These are phyloP conservation scores for Phthorimaea operculella DNA, from an alignment of 1,140 invertebrate genomes.

Conservation along the genomic window DNA sequence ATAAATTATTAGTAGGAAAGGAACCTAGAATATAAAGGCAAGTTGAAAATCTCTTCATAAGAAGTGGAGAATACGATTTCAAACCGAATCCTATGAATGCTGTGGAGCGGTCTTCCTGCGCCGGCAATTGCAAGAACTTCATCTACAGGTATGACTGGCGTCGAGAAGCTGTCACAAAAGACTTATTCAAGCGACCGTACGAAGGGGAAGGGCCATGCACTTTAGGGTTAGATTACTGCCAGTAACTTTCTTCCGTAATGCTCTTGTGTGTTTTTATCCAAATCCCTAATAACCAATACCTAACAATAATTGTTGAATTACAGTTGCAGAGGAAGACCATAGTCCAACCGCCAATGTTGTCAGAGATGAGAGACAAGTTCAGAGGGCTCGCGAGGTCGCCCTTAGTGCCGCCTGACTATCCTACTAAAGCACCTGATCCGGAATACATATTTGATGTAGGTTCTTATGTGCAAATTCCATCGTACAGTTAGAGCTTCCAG, in stretches of 20 bases:
- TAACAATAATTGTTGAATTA: conserved; percentile 13
- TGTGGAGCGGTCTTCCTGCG: conserved; percentile 50
- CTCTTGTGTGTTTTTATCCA: no score
- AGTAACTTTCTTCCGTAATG: no score
- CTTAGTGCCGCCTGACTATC: conserved; percentile 32
- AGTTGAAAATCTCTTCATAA: no score
- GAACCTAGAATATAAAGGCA: no score
- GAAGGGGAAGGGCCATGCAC: no score
- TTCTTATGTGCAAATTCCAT: no score
- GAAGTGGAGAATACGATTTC: conserved; percentile 51
- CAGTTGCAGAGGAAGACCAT: conserved; percentile 47
- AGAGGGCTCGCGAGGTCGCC: conserved; percentile 30
- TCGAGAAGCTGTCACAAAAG: no score
- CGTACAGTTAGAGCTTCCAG: no score
- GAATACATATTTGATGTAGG: conserved; percentile 57
- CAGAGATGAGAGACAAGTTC: conserved; percentile 56
- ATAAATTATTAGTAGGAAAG: no score
- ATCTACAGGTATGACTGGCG: conserved; percentile 54
- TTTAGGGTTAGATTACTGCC: no score
- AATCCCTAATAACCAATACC: no score
- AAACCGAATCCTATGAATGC: conserved; percentile 58
- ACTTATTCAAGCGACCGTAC: no score
- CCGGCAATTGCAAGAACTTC: conserved; percentile 51
- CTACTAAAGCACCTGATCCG: conserved; percentile 39
- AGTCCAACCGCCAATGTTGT: conserved; percentile 36